These are phyloP conservation scores for Iselma pallidipennis DNA, from an alignment of 2,888 invertebrate species.

Conservation along the genomic window DNA sequence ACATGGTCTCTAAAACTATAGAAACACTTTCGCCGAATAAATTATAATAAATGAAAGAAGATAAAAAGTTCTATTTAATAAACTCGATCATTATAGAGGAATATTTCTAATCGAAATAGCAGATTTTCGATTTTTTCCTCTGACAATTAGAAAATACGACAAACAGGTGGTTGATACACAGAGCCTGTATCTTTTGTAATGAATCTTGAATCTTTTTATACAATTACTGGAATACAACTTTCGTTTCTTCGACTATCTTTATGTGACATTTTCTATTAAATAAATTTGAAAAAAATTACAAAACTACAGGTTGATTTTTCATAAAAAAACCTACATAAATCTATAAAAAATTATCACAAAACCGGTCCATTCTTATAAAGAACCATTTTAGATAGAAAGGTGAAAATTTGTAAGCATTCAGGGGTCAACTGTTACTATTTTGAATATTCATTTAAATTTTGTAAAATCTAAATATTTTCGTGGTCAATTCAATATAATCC, in stretches of 20 bases:
- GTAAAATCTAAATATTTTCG: no score
- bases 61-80: no score
- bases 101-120: not conserved
- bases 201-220: not conserved
- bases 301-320: not conserved
- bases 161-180: not conserved
- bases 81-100: not conserved
- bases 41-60: not conserved
- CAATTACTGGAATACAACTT: not conserved
- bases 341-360: no score
- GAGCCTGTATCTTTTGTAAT: not conserved
- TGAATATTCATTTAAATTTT: no score
- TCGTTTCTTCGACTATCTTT: not conserved
- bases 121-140: not conserved
- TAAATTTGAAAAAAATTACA: not conserved
- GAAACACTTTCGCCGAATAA: constrained; percentile 19
- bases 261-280: not conserved
- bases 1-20: not conserved
- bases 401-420: no score
- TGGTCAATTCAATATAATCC: no score
- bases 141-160: not conserved
- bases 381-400: no score
- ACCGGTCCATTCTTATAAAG: no score
- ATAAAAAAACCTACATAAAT: no score
- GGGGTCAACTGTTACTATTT: no score